phyloP scores from a whole-genome alignment of 2,113 vertebrate genomes.

The Sakesphorus luctuosus region DNA sequence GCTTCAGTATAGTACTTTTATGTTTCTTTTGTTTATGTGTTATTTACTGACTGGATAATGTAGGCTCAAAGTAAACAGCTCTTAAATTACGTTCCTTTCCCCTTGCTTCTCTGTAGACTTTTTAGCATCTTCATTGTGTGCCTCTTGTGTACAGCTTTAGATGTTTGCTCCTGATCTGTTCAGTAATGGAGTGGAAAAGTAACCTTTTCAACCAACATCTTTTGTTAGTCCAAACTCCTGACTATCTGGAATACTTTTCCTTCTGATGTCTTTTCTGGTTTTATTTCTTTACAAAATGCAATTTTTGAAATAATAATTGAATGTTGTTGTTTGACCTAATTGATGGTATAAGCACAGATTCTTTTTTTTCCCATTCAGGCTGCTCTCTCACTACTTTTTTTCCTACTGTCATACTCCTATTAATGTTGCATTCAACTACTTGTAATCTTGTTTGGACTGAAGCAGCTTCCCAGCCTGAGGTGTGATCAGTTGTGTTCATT shows the following conservation, averaged over 20 bases:
- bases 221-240: not conserved
- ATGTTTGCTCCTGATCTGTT: not conserved
- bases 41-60: not conserved
- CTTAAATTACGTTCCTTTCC: not conserved
- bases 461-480: conserved; percentile 4
- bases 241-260: not conserved
- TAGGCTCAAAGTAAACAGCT: not conserved
- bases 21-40: not conserved
- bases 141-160: not conserved
- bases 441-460: conserved; percentile 13
- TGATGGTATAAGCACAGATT: not conserved
- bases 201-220: not conserved
- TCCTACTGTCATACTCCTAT: not conserved
- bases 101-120: not conserved
- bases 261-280: not conserved
- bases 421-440: conserved; percentile 23
- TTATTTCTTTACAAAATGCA: not conserved
- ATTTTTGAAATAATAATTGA: not conserved
- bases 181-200: not conserved
- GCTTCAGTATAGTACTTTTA: not conserved
- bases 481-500: conserved; percentile 18
- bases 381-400: not conserved
- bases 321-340: not conserved
- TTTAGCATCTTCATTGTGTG: not conserved
- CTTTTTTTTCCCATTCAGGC: not conserved